Percentiles rank a stretch among this genome's conserved stretches.
Conservation (phyloP, 30 jellyfish, hydroid and myxozoan species). For the Aurelia aurita complex sp. Pacific region DNA sequence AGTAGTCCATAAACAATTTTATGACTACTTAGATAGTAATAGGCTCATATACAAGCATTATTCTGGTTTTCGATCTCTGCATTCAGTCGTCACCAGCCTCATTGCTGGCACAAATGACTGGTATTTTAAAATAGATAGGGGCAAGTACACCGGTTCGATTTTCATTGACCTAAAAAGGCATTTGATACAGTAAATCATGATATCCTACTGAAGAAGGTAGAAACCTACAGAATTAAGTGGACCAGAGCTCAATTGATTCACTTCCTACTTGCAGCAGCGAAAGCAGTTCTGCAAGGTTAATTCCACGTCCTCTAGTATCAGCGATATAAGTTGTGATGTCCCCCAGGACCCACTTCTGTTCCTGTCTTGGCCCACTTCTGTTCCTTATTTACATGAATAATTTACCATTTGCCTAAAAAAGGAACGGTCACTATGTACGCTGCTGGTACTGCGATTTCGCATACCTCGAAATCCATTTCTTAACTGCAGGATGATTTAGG, state of each 20-base stretch:
- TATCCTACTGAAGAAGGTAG: background rate
- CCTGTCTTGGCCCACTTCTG: background rate
- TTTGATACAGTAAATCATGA: too few species aligned
- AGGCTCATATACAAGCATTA: slow-evolving; percentile 1
- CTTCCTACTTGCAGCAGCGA: slow-evolving; percentile 5
- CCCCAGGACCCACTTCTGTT: slow-evolving; percentile 33
- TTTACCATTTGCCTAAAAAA: too few species aligned
- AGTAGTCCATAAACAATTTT: background rate
- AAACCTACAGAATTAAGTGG: slow-evolving; percentile 20
- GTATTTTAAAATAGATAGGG: slow-evolving; percentile 11
- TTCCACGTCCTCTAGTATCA: too few species aligned
- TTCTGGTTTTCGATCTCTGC: background rate
- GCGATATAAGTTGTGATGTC: background rate
- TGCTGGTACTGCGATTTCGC: too few species aligned
- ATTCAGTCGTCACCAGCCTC: background rate
- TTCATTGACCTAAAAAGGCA: background rate
- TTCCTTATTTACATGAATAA: too few species aligned
- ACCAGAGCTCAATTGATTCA: slow-evolving; percentile 22
- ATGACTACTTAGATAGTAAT: background rate
- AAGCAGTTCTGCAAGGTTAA: too few species aligned
- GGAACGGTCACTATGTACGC: too few species aligned
- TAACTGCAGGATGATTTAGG: too few species aligned
- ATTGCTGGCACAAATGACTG: background rate
- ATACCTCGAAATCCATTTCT: too few species aligned
- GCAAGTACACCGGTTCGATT: background rate